Percentiles rank a stretch among this genome's conserved stretches.
Evolutionary conservation across 2,113 vertebrate species (phyloP).

Genomic region (Arenaria interpres): DNA sequence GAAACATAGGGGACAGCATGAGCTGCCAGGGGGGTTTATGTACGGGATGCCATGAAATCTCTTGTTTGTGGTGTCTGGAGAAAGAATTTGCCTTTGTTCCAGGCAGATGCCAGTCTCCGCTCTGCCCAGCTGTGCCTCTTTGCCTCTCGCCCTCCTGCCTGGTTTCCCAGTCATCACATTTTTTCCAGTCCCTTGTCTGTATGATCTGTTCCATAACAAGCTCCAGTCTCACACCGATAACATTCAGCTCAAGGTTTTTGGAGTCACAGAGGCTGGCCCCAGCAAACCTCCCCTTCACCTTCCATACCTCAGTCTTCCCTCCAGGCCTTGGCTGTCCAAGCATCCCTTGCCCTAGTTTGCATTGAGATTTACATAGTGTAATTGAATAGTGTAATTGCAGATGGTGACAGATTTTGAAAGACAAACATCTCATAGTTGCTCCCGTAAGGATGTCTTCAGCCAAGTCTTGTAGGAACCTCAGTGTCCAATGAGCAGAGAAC

Average conservation of each 20-base stretch:
- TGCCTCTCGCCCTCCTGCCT: neutral
- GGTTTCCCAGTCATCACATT: neutral
- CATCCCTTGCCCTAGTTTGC: neutral
- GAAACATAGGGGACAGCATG: neutral
- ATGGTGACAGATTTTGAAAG: neutral
- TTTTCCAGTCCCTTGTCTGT: neutral
- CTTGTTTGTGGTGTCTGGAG: neutral
- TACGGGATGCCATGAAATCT: neutral
- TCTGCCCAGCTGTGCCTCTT: neutral
- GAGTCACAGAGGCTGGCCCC: neutral
- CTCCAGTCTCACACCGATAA: neutral
- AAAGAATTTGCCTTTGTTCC: neutral
- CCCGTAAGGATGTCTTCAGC: neutral
- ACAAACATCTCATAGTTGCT: neutral
- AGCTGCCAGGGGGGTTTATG: neutral
- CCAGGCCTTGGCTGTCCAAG: neutral
- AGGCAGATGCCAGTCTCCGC: neutral
- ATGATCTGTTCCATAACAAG: slow-evolving; percentile 26
- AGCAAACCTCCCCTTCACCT: neutral
- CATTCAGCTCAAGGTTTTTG: neutral
- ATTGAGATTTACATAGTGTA: neutral
- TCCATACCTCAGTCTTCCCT: neutral
- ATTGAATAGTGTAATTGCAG: neutral
- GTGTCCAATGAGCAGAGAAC: neutral
- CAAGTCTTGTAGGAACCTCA: neutral